Evolutionary conservation across 2,797 vertebrate species (phyloP).

Genomic region (Darevskia mixta): DNA sequence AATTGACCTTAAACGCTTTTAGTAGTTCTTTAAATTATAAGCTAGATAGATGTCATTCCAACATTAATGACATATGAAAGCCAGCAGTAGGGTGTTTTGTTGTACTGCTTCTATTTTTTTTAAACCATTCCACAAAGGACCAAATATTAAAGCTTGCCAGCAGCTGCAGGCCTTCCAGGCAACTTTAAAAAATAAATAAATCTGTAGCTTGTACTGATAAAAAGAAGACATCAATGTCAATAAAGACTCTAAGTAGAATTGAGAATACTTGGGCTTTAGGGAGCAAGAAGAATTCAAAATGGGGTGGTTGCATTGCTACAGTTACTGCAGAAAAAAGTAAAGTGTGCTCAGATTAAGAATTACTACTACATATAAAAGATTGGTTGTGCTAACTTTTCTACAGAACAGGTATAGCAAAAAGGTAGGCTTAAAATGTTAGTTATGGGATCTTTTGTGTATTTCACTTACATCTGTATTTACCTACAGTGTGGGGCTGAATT

Average conservation of each 20-base stretch:
- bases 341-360: neutral
- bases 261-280: neutral
- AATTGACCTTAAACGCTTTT: neutral
- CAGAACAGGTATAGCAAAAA: neutral
- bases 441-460: neutral
- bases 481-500: neutral
- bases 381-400: neutral
- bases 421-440: neutral
- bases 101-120: neutral
- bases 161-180: constrained; percentile 16
- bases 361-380: neutral
- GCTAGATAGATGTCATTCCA: neutral
- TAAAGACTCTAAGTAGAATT: neutral
- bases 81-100: neutral
- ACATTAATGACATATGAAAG: neutral
- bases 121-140: neutral
- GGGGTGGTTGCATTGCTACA: neutral
- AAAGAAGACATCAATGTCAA: neutral
- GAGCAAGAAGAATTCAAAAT: neutral
- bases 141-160: constrained; percentile 4
- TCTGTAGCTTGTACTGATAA: neutral
- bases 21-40: neutral
- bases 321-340: neutral
- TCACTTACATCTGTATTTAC: neutral
- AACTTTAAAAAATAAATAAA: too few species aligned